These are phyloP conservation scores for Pempheris klunzingeri DNA, from an alignment of 2,797 vertebrate species.

Conservation along the genomic window DNA sequence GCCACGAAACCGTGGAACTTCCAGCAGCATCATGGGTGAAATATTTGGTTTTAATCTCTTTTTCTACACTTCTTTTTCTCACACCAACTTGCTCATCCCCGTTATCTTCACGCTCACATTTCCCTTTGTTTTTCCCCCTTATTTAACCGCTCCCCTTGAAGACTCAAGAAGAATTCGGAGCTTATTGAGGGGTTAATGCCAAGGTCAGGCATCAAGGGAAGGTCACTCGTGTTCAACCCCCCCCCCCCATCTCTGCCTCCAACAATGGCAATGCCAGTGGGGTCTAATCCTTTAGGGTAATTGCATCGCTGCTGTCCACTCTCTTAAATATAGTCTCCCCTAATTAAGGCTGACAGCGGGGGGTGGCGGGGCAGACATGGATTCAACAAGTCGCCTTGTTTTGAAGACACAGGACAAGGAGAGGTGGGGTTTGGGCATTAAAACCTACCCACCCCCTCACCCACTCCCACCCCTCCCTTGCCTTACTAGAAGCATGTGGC, in stretches of 20 bases:
- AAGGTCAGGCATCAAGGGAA: constrained; percentile 65
- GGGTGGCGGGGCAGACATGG: constrained; percentile 35
- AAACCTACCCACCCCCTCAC: not conserved
- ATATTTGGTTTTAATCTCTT: constrained; percentile 28
- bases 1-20: constrained; percentile 49
- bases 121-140: constrained; percentile 27
- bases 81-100: constrained; percentile 24
- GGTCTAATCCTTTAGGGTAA: constrained; percentile 72
- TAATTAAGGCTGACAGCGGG: constrained; percentile 69
- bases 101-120: constrained; percentile 23
- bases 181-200: constrained; percentile 68
- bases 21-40: constrained; percentile 34
- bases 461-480: not conserved
- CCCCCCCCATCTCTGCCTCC: constrained; percentile 7
- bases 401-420: constrained; percentile 49
- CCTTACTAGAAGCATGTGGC: constrained; percentile 22
- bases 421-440: constrained; percentile 28
- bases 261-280: constrained; percentile 56
- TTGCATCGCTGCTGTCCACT: constrained; percentile 64
- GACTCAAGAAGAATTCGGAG: constrained; percentile 21
- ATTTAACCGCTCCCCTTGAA: constrained; percentile 21
- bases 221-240: constrained; percentile 28
- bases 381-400: constrained; percentile 65
- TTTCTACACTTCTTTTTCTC: constrained; percentile 16
- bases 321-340: constrained; percentile 69